These are phyloP conservation scores for Anthopleura xanthogrammica DNA, from an alignment of 92 coral and sea anemone species.

Conservation along the genomic window DNA sequence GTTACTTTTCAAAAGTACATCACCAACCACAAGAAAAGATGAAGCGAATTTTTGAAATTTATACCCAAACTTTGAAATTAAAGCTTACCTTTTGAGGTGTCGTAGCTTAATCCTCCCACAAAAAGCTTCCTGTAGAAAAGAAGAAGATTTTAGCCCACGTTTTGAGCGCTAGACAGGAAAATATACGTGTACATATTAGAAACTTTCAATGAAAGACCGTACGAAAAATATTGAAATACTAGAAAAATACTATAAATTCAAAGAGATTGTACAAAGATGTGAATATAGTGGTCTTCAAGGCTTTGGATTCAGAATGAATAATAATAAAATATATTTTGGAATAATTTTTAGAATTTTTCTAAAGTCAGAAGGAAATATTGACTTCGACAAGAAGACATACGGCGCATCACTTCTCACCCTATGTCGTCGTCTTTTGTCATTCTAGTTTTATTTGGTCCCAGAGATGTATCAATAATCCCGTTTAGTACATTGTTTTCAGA, in stretches of 20 bases:
- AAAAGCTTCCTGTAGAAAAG: slow-evolving; percentile 91
- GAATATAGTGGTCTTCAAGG: slow-evolving; percentile 7
- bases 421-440: slow-evolving; percentile 95
- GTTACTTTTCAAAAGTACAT: slow-evolving; percentile 13
- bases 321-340: slow-evolving; percentile 1
- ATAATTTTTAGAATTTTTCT: slow-evolving; percentile 1
- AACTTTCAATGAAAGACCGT: slow-evolving; percentile 2
- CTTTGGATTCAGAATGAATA: background rate
- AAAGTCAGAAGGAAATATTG: slow-evolving; percentile 40
- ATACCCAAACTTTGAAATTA: slow-evolving; percentile 24
- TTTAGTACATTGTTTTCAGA: slow-evolving; percentile 69
- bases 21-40: slow-evolving; percentile 25
- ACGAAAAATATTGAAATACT: slow-evolving; percentile 15
- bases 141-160: slow-evolving; percentile 39
- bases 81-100: slow-evolving; percentile 86
- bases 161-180: background rate
- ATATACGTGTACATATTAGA: slow-evolving; percentile 23
- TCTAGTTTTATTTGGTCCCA: slow-evolving; percentile 71
- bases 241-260: slow-evolving; percentile 1
- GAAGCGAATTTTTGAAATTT: slow-evolving; percentile 6
- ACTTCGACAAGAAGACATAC: slow-evolving; percentile 14
- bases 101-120: slow-evolving; percentile 98
- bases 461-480: slow-evolving; percentile 62
- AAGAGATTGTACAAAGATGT: background rate
- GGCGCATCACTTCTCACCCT: slow-evolving; percentile 66